Percentiles rank a stretch among this genome's conserved stretches.
Conservation (phyloP, 2,888 invertebrate species). For the Anoplius nigerrimus region DNA sequence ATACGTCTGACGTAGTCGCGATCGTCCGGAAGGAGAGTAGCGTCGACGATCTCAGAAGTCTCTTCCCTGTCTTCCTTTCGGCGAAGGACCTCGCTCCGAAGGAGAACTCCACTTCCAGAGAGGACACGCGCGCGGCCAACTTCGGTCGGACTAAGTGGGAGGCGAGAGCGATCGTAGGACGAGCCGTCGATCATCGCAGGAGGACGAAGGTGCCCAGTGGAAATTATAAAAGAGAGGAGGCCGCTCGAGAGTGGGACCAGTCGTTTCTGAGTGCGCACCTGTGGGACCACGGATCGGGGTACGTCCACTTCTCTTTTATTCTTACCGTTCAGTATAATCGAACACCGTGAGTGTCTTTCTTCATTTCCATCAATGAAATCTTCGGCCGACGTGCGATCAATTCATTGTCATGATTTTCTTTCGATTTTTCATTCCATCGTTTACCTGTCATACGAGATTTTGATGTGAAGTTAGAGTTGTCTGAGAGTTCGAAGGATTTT, state of each 20-base stretch:
- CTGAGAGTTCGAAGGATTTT: no score
- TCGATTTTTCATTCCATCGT: no score
- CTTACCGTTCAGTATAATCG: no score
- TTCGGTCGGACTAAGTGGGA: neutral
- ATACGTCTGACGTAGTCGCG: neutral
- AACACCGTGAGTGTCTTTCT: no score
- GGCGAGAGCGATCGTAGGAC: no score
- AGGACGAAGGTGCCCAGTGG: slow-evolving; percentile 58
- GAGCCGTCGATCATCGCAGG: neutral
- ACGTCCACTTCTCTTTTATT: slow-evolving; percentile 26
- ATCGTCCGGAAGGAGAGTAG: slow-evolving; percentile 18
- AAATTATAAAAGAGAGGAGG: slow-evolving; percentile 72
- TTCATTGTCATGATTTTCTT: no score
- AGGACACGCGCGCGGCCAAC: neutral
- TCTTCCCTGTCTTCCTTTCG: no score
- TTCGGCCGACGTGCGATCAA: no score
- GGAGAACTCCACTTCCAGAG: slow-evolving; percentile 15
- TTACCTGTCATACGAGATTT: no score
- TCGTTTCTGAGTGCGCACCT: slow-evolving; percentile 64
- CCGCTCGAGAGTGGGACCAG: slow-evolving; percentile 62
- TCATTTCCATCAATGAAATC: no score
- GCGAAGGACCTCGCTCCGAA: slow-evolving; percentile 3
- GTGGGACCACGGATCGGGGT: slow-evolving; percentile 52
- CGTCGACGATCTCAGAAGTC: no score
- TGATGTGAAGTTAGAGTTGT: no score